phyloP scores from a whole-genome alignment of 2,888 invertebrate species.

The Cerastis leucographa region DNA sequence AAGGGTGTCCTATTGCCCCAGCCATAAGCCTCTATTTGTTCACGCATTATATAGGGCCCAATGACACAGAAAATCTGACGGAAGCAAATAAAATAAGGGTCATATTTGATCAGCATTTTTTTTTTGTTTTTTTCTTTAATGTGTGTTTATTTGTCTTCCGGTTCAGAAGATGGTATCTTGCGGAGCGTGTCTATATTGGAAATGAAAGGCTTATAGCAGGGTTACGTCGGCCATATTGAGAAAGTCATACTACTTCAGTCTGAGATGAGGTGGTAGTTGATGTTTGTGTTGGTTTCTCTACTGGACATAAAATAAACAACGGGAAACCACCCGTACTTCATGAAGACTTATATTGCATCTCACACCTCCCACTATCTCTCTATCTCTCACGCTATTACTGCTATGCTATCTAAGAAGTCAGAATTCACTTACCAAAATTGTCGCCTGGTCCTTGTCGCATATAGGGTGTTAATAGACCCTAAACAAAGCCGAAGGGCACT shows the following conservation, averaged over 20 bases:
- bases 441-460: too few species aligned
- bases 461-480: too few species aligned
- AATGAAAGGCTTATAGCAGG: constrained; percentile 30
- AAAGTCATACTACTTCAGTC: constrained; percentile 10
- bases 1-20: not conserved
- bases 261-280: not conserved
- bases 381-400: too few species aligned
- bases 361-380: too few species aligned
- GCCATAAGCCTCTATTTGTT: constrained; percentile 25
- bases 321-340: not conserved
- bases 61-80: constrained; percentile 11
- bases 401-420: too few species aligned
- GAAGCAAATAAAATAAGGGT: constrained; percentile 34
- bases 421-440: not conserved
- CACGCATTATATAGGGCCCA: constrained; percentile 18
- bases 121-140: constrained; percentile 22
- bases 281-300: constrained; percentile 8
- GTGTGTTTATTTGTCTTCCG: constrained; percentile 14
- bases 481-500: too few species aligned
- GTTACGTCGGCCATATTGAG: not conserved
- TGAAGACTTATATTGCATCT: not conserved
- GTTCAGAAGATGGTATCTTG: constrained; percentile 15
- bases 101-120: constrained; percentile 29
- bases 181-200: constrained; percentile 18
- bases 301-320: not conserved